Evolutionary conservation across 2,888 invertebrate genomes (phyloP).

Genomic region (Meteorus cinctellus): DNA sequence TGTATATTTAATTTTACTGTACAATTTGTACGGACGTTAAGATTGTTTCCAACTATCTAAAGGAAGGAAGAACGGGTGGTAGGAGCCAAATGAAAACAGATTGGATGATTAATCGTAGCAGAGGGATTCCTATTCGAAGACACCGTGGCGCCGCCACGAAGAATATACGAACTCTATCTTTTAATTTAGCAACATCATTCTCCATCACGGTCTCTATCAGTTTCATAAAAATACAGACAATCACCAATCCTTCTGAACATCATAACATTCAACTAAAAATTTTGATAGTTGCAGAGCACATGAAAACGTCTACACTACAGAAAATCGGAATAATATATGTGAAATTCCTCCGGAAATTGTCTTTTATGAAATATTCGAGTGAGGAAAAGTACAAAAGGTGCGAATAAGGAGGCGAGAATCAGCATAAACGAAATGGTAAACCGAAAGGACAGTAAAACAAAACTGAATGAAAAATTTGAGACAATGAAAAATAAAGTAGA

Average conservation of each 20-base stretch:
- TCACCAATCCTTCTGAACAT: too few species aligned
- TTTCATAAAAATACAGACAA: neutral
- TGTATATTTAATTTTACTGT: neutral
- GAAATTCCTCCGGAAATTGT: neutral
- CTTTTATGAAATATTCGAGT: neutral
- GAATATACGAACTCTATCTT: neutral
- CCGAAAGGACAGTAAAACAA: neutral
- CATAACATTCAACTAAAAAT: neutral
- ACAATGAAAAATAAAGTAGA: conserved; percentile 4
- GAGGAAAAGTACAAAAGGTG: neutral
- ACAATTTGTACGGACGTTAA: neutral
- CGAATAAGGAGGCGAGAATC: neutral
- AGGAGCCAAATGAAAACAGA: neutral
- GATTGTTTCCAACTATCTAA: neutral
- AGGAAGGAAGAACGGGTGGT: neutral
- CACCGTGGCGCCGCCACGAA: conserved; percentile 2
- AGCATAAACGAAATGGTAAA: neutral
- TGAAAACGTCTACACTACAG: neutral
- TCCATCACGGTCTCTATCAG: neutral
- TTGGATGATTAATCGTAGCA: conserved; percentile 14
- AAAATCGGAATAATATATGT: neutral
- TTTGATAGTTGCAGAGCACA: neutral
- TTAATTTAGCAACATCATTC: conserved; percentile 12
- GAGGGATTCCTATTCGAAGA: neutral
- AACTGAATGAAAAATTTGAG: neutral